Evolutionary conservation across 1,140 invertebrate species (phyloP).

Genomic region (Fopius arisanus): DNA sequence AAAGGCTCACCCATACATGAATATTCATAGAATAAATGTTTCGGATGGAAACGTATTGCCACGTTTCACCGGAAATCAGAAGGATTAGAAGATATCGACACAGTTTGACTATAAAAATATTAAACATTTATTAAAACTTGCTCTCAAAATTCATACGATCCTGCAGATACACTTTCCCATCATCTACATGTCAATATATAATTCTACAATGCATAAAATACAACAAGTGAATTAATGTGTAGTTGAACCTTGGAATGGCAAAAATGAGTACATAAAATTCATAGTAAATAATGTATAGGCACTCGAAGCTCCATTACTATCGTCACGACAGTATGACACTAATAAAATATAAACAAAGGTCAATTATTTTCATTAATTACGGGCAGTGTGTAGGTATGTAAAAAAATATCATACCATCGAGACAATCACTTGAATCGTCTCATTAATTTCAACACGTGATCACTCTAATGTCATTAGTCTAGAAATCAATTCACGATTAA

Average conservation of each 20-base stretch:
- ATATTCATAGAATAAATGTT: too few relatives aligned
- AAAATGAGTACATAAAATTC: neutral
- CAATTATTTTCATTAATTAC: neutral
- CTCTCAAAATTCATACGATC: neutral
- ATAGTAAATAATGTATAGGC: neutral
- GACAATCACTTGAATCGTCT: neutral
- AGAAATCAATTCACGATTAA: too few relatives aligned
- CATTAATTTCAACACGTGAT: too few relatives aligned
- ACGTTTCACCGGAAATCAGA: too few relatives aligned
- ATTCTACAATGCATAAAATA: neutral
- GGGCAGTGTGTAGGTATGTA: neutral
- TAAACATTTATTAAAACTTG: constrained; percentile 1
- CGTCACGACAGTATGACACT: neutral
- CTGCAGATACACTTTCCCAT: neutral
- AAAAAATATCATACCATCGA: neutral
- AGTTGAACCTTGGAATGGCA: neutral
- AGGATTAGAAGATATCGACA: too few relatives aligned
- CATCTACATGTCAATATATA: neutral
- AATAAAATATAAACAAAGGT: neutral
- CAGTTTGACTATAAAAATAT: neutral
- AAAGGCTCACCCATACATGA: too few relatives aligned
- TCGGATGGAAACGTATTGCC: too few relatives aligned
- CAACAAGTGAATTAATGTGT: neutral
- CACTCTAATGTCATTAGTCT: too few relatives aligned
- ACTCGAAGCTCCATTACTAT: neutral